Evolutionary conservation across 2,113 vertebrate genomes (phyloP).

Genomic region (Grus americana): DNA sequence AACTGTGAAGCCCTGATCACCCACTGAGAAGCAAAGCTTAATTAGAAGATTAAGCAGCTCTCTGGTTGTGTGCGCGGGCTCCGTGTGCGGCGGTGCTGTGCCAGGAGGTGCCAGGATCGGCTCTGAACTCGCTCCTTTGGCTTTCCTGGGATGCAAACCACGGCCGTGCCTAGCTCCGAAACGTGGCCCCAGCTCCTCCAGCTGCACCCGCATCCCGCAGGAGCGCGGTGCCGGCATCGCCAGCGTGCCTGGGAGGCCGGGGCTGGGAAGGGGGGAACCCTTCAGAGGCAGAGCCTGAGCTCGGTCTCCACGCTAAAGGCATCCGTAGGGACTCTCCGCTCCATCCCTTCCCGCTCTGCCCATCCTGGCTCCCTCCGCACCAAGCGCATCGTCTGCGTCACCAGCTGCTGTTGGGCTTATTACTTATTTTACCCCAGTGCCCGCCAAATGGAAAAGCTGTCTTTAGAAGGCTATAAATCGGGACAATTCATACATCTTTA

Average conservation of each 20-base stretch:
- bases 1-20: background rate
- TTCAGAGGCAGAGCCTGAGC: background rate
- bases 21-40: background rate
- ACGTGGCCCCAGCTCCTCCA: accelerated
- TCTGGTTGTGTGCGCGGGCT: background rate
- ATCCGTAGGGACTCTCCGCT: background rate
- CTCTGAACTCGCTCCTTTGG: background rate
- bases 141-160: background rate
- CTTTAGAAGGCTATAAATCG: background rate
- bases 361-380: background rate
- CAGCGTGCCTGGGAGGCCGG: accelerated
- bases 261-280: background rate
- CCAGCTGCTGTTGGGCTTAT: background rate
- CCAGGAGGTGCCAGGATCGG: background rate
- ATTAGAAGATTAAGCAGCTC: background rate
- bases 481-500: background rate
- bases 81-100: background rate
- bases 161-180: accelerated
- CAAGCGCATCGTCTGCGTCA: background rate
- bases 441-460: background rate
- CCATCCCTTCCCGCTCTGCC: background rate
- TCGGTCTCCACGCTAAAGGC: background rate
- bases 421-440: background rate
- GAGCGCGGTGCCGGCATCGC: accelerated
- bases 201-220: background rate